Base-by-base conservation (phyloP, 2,113 vertebrate species). In the Percopsis transmontana region DNA sequence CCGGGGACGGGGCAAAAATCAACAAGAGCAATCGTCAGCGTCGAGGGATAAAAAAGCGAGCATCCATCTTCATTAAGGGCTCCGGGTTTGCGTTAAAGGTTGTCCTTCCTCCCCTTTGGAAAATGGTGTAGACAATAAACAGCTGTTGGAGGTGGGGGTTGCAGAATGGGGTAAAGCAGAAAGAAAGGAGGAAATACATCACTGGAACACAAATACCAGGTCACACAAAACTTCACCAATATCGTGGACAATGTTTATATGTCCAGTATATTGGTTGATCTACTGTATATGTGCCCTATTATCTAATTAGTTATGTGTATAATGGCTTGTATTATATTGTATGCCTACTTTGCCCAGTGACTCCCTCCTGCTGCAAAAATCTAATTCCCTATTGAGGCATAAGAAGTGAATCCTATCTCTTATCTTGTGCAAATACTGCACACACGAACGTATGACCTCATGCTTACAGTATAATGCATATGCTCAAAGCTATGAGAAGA, bases 21-120 rank as follows among this genome's bases (percentile, higher is more conserved):
- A 75, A 78, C 78, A 87, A 70, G 72, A 77, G 80, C 81, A 88
- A 81, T 74, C 77, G 79, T 85, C 81, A 76, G 63, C 11, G 76
- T 56, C 83, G 79, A 81, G 53, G 60, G 72, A 84, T 63, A 69
- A 80, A 77, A 84, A 84, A 80, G 47, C 58, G 70, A 72, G 57
- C 72, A 87, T 90, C 75, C 74, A 80, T 89, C 84, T 89, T 85
- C 85, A 84, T 87, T 89, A 86, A 72, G 74, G 62, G 20, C 58
- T 39, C 54, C 39, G 33, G 55, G 66, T 85, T 87, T 82, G 72
- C 69, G 68, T 83, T 74, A 64, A 65, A 61, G 51, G 50, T 74
- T 59, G 20, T 69, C 48, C 61, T 70, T 72, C 52, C 48, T 76
- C 48, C 75, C 44, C 23, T 62, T 13, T 76, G 73, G 78, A 80